These are phyloP conservation scores for Atherix ibis DNA, from an alignment of 2,888 invertebrate genomes.

Conservation along the genomic window DNA sequence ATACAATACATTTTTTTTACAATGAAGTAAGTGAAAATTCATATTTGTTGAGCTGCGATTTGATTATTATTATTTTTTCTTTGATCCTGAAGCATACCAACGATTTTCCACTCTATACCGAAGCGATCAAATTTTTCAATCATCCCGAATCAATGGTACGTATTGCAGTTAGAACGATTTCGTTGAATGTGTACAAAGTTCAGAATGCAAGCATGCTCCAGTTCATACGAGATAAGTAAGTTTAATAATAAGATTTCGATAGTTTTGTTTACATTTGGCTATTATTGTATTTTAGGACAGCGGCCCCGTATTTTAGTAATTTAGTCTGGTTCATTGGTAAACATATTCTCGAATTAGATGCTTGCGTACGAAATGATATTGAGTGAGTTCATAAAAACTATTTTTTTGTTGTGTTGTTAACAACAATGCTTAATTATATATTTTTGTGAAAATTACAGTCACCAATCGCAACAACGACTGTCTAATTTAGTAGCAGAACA, in stretches of 20 bases:
- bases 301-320: slow-evolving; percentile 96
- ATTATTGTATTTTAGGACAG: slow-evolving; percentile 46
- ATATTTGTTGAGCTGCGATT: too few relatives aligned
- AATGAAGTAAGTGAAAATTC: slow-evolving; percentile 59
- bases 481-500: slow-evolving; percentile 94
- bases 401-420: slow-evolving; percentile 1
- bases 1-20: slow-evolving; percentile 99
- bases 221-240: slow-evolving; percentile 75
- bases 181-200: slow-evolving; percentile 90
- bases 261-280: neutral
- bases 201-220: slow-evolving; percentile 88
- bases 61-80: too few relatives aligned
- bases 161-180: slow-evolving; percentile 93
- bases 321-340: slow-evolving; percentile 98
- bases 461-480: slow-evolving; percentile 76
- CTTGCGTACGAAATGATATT: slow-evolving; percentile 85
- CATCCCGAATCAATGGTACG: slow-evolving; percentile 98
- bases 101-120: slow-evolving; percentile 97
- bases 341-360: slow-evolving; percentile 88
- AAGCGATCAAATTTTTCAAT: slow-evolving; percentile 98
- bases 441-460: slow-evolving; percentile 40
- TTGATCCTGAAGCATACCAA: slow-evolving; percentile 95
- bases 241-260: slow-evolving; percentile 7
- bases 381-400: slow-evolving; percentile 50
- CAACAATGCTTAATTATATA: neutral